Percentiles rank a stretch among this genome's conserved stretches.
These are phyloP conservation scores for Eubasilissa splendida DNA, from an alignment of 2,888 invertebrate species.

Conservation along the genomic window DNA sequence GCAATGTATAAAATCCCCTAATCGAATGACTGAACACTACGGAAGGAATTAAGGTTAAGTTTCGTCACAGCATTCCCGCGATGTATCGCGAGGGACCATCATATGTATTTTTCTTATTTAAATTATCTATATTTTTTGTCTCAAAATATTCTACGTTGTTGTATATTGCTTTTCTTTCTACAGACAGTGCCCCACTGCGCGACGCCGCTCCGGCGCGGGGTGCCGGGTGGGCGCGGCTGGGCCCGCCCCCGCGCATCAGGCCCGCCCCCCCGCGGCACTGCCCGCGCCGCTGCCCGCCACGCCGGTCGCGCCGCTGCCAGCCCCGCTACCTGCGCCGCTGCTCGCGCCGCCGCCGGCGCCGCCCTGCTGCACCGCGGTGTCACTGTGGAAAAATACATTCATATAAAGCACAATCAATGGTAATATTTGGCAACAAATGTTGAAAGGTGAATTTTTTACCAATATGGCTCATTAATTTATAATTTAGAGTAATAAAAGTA, in stretches of 20 bases:
- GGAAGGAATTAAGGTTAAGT: slow-evolving; percentile 30
- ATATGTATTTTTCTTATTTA: slow-evolving; percentile 40
- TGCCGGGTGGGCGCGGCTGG: neutral
- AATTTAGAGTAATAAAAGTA: too few species aligned
- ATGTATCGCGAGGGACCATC: slow-evolving; percentile 12
- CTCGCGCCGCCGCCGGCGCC: slow-evolving; percentile 61
- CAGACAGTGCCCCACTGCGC: neutral
- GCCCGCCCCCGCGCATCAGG: slow-evolving; percentile 55
- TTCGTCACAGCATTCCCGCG: slow-evolving; percentile 30
- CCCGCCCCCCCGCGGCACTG: slow-evolving; percentile 59
- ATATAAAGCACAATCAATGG: too few species aligned
- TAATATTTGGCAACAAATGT: too few species aligned
- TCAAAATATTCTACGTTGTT: slow-evolving; percentile 26
- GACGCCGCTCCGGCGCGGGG: neutral
- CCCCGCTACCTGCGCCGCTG: neutral
- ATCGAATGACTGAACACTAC: slow-evolving; percentile 17
- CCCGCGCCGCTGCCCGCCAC: slow-evolving; percentile 58
- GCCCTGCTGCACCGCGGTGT: slow-evolving; percentile 60
- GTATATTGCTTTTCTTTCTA: slow-evolving; percentile 36
- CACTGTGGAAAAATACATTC: slow-evolving; percentile 50
- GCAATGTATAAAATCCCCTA: neutral
- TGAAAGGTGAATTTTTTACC: too few species aligned
- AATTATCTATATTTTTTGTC: slow-evolving; percentile 29
- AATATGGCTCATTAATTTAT: too few species aligned
- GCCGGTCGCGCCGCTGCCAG: slow-evolving; percentile 50